These are phyloP conservation scores for Chlorops oryzae DNA, from an alignment of 1,140 invertebrate genomes.

Conservation along the genomic window DNA sequence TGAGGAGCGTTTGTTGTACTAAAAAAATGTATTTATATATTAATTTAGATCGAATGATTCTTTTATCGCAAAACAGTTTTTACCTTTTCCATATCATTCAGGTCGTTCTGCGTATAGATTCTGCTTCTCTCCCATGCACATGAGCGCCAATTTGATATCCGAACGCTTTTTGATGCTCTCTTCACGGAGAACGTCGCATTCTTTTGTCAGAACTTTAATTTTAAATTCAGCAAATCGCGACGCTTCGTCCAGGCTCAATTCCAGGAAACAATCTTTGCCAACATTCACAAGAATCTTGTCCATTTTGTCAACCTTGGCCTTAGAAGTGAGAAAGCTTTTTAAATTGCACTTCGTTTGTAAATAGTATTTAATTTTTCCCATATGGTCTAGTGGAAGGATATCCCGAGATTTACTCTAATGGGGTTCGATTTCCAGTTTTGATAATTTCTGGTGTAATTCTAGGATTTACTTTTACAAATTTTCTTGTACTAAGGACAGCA, in stretches of 20 bases:
- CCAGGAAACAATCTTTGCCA: slow-evolving; percentile 68
- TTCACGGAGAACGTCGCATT: slow-evolving; percentile 57
- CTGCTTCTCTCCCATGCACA: slow-evolving; percentile 58
- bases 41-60: neutral
- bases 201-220: slow-evolving; percentile 58
- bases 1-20: too few species aligned
- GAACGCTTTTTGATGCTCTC: slow-evolving; percentile 66
- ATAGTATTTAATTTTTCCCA: too few species aligned
- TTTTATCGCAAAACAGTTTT: neutral
- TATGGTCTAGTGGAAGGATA: too few species aligned
- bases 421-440: too few species aligned
- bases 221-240: slow-evolving; percentile 64
- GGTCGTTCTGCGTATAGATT: slow-evolving; percentile 18
- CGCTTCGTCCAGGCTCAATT: slow-evolving; percentile 67
- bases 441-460: too few species aligned
- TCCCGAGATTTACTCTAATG: too few species aligned
- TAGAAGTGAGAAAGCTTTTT: too few species aligned
- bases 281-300: slow-evolving; percentile 65
- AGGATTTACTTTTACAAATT: too few species aligned
- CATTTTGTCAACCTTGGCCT: slow-evolving; percentile 57
- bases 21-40: neutral
- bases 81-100: too few species aligned
- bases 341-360: too few species aligned
- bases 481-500: too few species aligned
- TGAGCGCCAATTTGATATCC: slow-evolving; percentile 71